Percentiles rank a stretch among this genome's conserved stretches.
phyloP scores from a whole-genome alignment of 2,797 vertebrate genomes.

The Sebastes steindachneri region DNA sequence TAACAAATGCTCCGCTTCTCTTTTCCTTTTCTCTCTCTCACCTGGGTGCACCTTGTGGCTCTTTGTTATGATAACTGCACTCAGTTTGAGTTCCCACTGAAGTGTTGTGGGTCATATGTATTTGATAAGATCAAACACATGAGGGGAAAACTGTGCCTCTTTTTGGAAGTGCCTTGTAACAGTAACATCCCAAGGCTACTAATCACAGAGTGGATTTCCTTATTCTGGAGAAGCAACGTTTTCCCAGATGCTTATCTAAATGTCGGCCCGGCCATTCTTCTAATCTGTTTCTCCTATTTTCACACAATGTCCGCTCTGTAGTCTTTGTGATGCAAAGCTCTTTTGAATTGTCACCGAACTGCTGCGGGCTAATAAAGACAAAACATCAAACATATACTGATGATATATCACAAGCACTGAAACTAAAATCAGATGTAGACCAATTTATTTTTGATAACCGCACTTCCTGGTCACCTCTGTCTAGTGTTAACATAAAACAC shows the following conservation, averaged over 20 bases:
- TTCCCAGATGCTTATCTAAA: conserved; percentile 57
- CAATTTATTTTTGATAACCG: not conserved
- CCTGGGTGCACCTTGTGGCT: conserved; percentile 55
- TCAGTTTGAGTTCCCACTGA: conserved; percentile 60
- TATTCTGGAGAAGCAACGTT: conserved; percentile 16
- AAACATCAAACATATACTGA: conserved; percentile 9
- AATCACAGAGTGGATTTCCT: conserved; percentile 59
- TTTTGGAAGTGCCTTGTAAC: conserved; percentile 50
- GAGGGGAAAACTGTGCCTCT: conserved; percentile 40
- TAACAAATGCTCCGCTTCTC: conserved; percentile 64
- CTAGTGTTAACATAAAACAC: not conserved
- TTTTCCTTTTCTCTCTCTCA: conserved; percentile 51
- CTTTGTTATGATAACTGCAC: conserved; percentile 74
- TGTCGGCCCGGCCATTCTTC: conserved; percentile 1
- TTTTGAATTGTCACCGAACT: not conserved
- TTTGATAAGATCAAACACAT: conserved; percentile 74
- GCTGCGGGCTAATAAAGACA: conserved; percentile 3
- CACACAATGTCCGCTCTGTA: conserved; percentile 2
- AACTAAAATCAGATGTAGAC: not conserved
- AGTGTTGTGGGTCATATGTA: conserved; percentile 55
- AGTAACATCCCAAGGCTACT: conserved; percentile 45
- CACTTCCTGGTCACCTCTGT: not conserved
- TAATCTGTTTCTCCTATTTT: conserved; percentile 30
- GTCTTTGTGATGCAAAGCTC: conserved; percentile 35
- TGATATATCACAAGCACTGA: not conserved